phyloP scores from a whole-genome alignment of 2,888 invertebrate species.

The Apodemia zela region DNA sequence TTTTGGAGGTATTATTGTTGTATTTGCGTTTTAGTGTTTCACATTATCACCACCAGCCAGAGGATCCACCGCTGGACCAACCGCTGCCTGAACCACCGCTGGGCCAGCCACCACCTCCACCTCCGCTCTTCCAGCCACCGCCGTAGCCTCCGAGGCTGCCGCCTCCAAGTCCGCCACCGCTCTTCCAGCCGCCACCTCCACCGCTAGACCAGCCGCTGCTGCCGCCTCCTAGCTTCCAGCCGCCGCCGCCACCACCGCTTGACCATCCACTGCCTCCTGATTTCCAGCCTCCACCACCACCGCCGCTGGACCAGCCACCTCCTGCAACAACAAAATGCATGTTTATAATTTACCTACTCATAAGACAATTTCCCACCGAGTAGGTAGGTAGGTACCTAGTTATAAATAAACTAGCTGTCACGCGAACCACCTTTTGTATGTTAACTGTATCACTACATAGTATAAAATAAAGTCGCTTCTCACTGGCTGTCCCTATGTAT shows the following conservation, averaged over 20 bases:
- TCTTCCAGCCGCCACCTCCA: conserved; percentile 15
- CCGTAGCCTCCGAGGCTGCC: conserved; percentile 48
- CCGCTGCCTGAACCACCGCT: conserved; percentile 31
- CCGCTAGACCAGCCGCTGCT: conserved; percentile 33
- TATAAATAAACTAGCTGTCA: too few species aligned
- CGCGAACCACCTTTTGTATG: too few species aligned
- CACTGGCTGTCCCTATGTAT: too few species aligned
- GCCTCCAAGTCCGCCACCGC: conserved; percentile 30
- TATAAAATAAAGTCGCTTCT: too few species aligned
- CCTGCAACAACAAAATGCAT: conserved; percentile 21
- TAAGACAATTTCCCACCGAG: too few species aligned
- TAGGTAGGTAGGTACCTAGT: too few species aligned
- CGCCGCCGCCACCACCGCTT: conserved; percentile 34
- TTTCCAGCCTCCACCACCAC: conserved; percentile 27
- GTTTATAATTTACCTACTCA: too few species aligned
- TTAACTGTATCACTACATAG: too few species aligned
- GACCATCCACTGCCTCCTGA: conserved; percentile 30
- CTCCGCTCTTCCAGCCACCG: conserved; percentile 36
- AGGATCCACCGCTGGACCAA: conserved; percentile 37
- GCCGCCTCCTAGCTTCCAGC: conserved; percentile 37
- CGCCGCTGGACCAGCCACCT: conserved; percentile 35
- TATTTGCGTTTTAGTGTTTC: conserved; percentile 42
- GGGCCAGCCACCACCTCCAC: conserved; percentile 35
- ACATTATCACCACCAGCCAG: conserved; percentile 63
- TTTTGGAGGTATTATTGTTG: conserved; percentile 56